Conservation (phyloP, 2,888 invertebrate species). For the Chydorus sphaericus region DNA sequence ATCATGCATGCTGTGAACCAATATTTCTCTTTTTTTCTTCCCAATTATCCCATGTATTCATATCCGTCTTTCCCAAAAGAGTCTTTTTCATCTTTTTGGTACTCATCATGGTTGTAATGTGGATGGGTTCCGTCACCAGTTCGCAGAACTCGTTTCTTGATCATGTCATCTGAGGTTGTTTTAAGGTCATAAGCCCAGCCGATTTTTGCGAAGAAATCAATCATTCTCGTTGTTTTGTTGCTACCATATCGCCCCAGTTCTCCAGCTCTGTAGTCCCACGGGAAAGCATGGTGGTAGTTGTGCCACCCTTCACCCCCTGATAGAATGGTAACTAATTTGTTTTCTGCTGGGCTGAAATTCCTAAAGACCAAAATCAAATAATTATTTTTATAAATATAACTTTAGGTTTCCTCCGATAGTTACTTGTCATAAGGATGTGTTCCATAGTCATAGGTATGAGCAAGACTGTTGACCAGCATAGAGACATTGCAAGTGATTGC, state of each 20-base stretch:
- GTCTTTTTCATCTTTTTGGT: too few relatives aligned
- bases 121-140: conserved; percentile 56
- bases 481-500: conserved; percentile 75
- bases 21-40: too few relatives aligned
- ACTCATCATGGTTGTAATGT: conserved; percentile 4
- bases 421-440: conserved; percentile 77
- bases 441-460: conserved; percentile 90
- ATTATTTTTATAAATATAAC: background rate
- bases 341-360: conserved; percentile 23
- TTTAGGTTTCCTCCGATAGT: conserved; percentile 22
- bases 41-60: too few relatives aligned
- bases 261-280: conserved; percentile 82
- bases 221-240: conserved; percentile 59
- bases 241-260: conserved; percentile 56
- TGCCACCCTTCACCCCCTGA: conserved; percentile 83
- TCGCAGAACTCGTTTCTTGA: conserved; percentile 48
- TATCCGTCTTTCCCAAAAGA: too few relatives aligned
- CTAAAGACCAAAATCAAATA: background rate
- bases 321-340: conserved; percentile 25
- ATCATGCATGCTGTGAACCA: too few relatives aligned
- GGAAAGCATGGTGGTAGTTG: conserved; percentile 86
- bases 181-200: conserved; percentile 82
- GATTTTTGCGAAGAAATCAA: conserved; percentile 63
- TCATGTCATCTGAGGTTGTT: conserved; percentile 50
- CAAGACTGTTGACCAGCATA: conserved; percentile 86